Evolutionary conservation across 2,113 vertebrate species (phyloP).

Genomic region (Pomatostomus ruficeps): DNA sequence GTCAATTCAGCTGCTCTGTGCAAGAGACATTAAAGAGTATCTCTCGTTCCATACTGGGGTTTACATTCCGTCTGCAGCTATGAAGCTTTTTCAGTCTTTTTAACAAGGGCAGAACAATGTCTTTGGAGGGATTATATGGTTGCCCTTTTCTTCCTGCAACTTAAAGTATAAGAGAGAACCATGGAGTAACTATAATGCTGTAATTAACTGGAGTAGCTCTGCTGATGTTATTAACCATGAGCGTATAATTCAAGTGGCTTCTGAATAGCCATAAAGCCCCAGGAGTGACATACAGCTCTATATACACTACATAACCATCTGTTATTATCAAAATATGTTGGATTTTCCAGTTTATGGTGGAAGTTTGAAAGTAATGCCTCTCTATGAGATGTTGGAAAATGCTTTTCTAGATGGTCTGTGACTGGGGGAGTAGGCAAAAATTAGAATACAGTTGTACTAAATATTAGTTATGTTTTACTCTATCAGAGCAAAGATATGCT

Average conservation of each 20-base stretch:
- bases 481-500: neutral
- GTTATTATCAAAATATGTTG: constrained; percentile 2
- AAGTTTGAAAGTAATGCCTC: neutral
- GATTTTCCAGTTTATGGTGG: neutral
- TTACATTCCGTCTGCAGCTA: neutral
- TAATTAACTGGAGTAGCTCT: constrained; percentile 47
- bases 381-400: neutral
- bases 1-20: constrained; percentile 25
- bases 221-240: constrained; percentile 23
- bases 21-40: neutral
- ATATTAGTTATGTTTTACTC: neutral
- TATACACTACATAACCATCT: constrained; percentile 7
- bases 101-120: neutral
- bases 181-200: constrained; percentile 16
- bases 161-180: neutral
- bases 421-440: neutral
- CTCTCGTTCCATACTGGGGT: neutral
- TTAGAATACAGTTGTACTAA: neutral
- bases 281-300: constrained; percentile 10
- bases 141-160: neutral
- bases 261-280: neutral
- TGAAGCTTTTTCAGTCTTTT: constrained; percentile 5
- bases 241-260: constrained; percentile 7
- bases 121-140: neutral
- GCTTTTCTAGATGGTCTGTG: neutral